A percentile compares a stretch with the other conserved stretches of the same genome.
Conservation (phyloP, 2,888 invertebrate species). For the Mimas tiliae region DNA sequence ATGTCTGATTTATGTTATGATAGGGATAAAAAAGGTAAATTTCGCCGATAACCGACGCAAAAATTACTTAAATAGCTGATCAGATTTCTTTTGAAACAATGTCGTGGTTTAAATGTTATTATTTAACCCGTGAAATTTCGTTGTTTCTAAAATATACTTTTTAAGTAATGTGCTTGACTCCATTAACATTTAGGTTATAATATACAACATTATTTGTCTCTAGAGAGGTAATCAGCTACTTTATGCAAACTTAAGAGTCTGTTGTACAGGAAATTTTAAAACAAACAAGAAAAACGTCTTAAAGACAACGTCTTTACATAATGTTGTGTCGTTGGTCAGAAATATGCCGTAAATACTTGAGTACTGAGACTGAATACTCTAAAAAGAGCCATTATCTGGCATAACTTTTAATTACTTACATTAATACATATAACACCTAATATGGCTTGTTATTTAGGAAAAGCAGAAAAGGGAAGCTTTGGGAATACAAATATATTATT, state of each 20-base stretch:
- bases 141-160: not conserved
- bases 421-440: not conserved
- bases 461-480: not conserved
- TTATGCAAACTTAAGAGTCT: no score
- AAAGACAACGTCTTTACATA: not conserved
- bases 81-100: not conserved
- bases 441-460: not conserved
- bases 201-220: not conserved
- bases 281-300: not conserved
- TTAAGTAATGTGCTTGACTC: not conserved
- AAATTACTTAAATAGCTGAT: not conserved
- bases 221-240: not conserved
- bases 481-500: no score
- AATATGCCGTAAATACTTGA: not conserved
- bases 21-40: conserved; percentile 2
- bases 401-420: no score
- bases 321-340: not conserved
- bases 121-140: not conserved
- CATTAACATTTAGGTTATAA: not conserved
- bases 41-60: not conserved
- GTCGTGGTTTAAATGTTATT: no score
- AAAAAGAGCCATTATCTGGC: not conserved
- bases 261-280: not conserved
- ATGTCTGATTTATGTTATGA: conserved; percentile 12
- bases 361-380: not conserved